Conservation (phyloP, 2,797 vertebrate genomes). For the Lithobates sylvaticus region DNA sequence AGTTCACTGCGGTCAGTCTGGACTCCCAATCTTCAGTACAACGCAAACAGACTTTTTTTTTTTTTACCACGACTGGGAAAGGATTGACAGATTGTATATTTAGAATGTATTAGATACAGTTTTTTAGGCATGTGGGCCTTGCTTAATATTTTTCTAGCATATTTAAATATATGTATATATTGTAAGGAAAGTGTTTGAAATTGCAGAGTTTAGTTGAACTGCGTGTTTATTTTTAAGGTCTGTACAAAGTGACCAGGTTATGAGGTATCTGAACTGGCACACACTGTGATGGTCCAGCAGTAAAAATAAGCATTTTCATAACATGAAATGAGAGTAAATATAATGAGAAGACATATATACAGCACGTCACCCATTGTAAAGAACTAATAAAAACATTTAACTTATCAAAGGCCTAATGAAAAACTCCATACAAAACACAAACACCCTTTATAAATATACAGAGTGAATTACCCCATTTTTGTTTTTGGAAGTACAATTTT, state of each 20-base stretch:
- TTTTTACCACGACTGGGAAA: conserved; percentile 28
- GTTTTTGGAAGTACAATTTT: too few relatives aligned
- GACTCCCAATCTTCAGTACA: conserved; percentile 13
- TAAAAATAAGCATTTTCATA: background rate
- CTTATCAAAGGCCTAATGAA: background rate
- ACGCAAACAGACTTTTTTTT: conserved; percentile 40
- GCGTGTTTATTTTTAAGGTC: conserved; percentile 33
- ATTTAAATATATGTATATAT: conserved; percentile 49
- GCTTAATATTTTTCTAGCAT: conserved; percentile 61
- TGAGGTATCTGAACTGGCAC: conserved; percentile 5
- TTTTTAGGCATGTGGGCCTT: conserved; percentile 55
- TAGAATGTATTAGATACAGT: conserved; percentile 57
- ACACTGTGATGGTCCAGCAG: conserved; percentile 11
- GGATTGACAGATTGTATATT: conserved; percentile 59
- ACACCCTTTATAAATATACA: background rate
- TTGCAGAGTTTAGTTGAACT: conserved; percentile 19
- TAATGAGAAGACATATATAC: background rate
- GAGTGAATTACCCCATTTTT: too few relatives aligned
- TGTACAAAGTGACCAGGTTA: conserved; percentile 10
- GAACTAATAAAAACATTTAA: background rate
- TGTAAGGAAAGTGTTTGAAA: conserved; percentile 10
- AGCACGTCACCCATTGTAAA: background rate
- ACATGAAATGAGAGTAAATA: background rate
- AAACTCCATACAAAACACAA: background rate
- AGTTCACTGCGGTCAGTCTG: background rate